Evolutionary conservation across 1,140 invertebrate species (phyloP).

Genomic region (Schlechtendalia chinensis): DNA sequence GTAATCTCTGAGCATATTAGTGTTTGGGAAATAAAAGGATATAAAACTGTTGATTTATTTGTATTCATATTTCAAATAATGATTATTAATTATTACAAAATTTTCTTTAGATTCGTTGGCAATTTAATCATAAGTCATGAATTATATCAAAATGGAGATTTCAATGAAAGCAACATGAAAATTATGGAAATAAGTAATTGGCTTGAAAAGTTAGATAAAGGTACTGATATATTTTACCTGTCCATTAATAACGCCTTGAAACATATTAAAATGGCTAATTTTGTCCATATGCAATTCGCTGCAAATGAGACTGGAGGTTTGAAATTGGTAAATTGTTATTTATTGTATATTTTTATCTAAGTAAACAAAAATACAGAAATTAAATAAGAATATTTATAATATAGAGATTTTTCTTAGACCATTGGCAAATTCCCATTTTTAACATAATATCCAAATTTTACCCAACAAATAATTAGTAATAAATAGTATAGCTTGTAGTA

Average conservation of each 20-base stretch:
- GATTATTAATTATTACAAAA: neutral
- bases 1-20: too few relatives aligned
- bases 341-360: neutral
- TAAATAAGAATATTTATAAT: too few relatives aligned
- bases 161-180: neutral
- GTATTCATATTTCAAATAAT: neutral
- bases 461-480: too few relatives aligned
- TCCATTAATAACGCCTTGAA: constrained; percentile 32
- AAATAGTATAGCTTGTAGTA: too few relatives aligned
- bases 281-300: constrained; percentile 20
- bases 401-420: too few relatives aligned
- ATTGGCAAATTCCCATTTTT: too few relatives aligned
- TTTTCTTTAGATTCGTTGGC: constrained; percentile 20
- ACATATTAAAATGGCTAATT: constrained; percentile 7
- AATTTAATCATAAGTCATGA: constrained; percentile 46
- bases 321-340: neutral
- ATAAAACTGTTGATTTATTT: too few relatives aligned
- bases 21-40: too few relatives aligned
- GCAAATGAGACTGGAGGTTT: neutral
- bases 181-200: constrained; percentile 38
- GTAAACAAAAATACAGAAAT: neutral
- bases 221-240: constrained; percentile 39
- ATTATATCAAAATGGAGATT: constrained; percentile 22
- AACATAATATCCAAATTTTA: too few relatives aligned
- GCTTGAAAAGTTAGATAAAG: constrained; percentile 31